phyloP scores from a whole-genome alignment of 53 echinoderm and acorn worm genomes.

The Holothuria leucospilota region DNA sequence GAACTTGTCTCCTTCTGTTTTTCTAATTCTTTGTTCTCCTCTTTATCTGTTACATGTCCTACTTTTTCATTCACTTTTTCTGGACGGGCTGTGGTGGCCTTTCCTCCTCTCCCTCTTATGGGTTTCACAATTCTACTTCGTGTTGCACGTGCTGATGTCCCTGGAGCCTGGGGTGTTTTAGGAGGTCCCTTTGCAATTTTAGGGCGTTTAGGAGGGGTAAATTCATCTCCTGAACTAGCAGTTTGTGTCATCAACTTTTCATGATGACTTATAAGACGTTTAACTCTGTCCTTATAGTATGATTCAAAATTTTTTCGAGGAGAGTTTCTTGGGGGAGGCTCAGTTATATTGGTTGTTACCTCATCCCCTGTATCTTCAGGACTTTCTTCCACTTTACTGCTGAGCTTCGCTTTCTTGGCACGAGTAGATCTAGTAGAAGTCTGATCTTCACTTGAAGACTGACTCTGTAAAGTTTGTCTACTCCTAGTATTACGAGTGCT shows the following conservation, averaged over 20 bases:
- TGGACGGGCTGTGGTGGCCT: background rate
- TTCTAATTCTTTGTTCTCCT: background rate
- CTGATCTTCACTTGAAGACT: background rate
- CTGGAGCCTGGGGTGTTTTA: background rate
- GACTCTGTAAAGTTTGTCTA: background rate
- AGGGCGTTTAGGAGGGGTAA: conserved; percentile 57
- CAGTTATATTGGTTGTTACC: background rate
- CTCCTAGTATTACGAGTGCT: background rate
- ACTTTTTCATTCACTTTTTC: background rate
- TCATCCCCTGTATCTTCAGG: background rate
- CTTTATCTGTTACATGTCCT: background rate
- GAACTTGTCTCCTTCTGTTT: too few species aligned
- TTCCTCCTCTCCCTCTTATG: background rate
- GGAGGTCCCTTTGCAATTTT: background rate
- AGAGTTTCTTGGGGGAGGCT: conserved; percentile 23
- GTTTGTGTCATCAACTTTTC: conserved; percentile 71
- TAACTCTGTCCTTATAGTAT: conserved; percentile 82
- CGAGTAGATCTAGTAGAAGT: background rate
- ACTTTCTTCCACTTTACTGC: background rate
- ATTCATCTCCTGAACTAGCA: conserved; percentile 76
- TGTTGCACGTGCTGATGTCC: background rate
- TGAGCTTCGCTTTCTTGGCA: conserved; percentile 6
- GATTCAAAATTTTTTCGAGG: conserved; percentile 53
- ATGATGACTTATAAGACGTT: conserved; percentile 82
- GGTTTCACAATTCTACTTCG: conserved; percentile 10